Evolutionary conservation across 2,113 vertebrate species (phyloP).

Genomic region (Lepus timidus): DNA sequence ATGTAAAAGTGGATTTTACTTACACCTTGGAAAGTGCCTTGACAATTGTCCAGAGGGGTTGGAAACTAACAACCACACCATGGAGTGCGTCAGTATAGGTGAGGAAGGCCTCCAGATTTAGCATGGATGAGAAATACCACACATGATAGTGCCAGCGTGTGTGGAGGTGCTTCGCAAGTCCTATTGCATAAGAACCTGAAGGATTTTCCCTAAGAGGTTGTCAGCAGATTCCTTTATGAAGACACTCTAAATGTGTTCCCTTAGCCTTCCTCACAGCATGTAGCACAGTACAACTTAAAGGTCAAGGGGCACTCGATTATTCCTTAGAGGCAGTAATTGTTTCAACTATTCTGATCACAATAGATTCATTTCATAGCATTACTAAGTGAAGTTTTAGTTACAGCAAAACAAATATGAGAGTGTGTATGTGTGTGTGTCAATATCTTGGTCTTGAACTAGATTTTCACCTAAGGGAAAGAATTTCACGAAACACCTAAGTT

Average conservation of each 20-base stretch:
- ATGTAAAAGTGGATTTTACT: constrained; percentile 97
- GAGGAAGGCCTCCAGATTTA: constrained; percentile 72
- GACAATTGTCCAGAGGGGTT: constrained; percentile 96
- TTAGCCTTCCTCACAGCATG: neutral
- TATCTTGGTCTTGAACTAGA: neutral
- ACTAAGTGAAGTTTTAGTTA: neutral
- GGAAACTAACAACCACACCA: constrained; percentile 93
- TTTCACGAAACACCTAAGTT: constrained; percentile 29
- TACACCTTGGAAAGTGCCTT: constrained; percentile 97
- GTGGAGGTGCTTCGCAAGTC: neutral
- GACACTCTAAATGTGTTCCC: neutral
- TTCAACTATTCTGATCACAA: neutral
- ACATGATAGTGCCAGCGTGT: neutral
- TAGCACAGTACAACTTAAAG: neutral
- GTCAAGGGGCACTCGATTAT: neutral
- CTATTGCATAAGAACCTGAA: neutral
- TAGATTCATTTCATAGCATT: neutral
- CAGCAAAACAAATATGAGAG: too few relatives aligned
- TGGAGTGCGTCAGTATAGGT: constrained; percentile 96
- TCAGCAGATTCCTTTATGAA: neutral
- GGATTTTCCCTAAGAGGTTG: neutral
- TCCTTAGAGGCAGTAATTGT: neutral
- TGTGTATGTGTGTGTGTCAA: neutral
- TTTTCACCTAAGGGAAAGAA: neutral
- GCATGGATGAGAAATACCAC: neutral